Conservation (phyloP, 2,888 invertebrate genomes). For the Bombylius major region DNA sequence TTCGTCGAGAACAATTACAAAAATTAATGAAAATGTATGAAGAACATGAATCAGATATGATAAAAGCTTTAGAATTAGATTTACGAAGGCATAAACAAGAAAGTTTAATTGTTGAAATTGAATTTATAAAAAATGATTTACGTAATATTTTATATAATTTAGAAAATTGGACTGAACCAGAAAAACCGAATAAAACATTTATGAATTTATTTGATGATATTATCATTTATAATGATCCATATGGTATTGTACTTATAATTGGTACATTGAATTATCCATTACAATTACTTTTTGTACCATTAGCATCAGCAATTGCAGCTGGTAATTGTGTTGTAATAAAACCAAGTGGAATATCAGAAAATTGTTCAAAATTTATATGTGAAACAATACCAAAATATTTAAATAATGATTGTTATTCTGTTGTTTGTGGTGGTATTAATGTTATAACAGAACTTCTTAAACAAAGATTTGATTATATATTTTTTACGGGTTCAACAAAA, state of each 20-base stretch:
- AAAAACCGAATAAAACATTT: conserved; percentile 54
- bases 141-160: conserved; percentile 55
- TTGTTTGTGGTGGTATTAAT: conserved; percentile 68
- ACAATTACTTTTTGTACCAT: conserved; percentile 64
- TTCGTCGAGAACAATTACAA: conserved; percentile 63
- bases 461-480: conserved; percentile 89
- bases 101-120: conserved; percentile 61
- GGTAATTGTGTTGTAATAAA: conserved; percentile 90
- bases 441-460: conserved; percentile 79
- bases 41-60: conserved; percentile 62
- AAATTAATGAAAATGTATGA: conserved; percentile 61
- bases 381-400: conserved; percentile 76
- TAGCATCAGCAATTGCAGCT: conserved; percentile 79
- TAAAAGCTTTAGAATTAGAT: conserved; percentile 64
- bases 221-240: conserved; percentile 72
- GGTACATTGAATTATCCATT: conserved; percentile 98
- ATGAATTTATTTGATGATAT: conserved; percentile 63
- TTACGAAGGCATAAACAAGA: conserved; percentile 71
- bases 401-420: conserved; percentile 69
- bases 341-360: conserved; percentile 77
- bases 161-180: conserved; percentile 64
- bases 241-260: conserved; percentile 77
- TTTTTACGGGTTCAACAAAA: conserved; percentile 71
- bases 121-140: conserved; percentile 64
- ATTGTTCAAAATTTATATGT: conserved; percentile 57